Base-by-base conservation (phyloP, 2,797 vertebrate species). In the Orestias chungarensis region DNA sequence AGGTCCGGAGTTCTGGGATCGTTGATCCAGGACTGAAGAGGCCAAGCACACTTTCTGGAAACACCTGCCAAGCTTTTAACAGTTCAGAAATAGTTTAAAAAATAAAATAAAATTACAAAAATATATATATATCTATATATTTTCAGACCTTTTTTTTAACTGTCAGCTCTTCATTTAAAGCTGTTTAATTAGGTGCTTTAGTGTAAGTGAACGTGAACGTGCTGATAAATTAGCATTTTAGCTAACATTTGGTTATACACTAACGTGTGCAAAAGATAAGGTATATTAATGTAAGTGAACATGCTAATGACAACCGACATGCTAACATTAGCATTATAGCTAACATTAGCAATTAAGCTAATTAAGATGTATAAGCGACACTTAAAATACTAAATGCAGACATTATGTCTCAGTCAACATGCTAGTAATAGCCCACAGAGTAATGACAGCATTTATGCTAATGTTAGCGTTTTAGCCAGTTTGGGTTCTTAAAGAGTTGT, bases 41-140 rank as follows among this genome's bases (percentile, higher is more conserved):
- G 8, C 47, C 47, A 50, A 7, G 23, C 23, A 20, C 4, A 10
- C 6, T 27, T 52, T 25, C n/a, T 47, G 40, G 40, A 42, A 79
- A 73, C 6, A 49, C 78, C 49, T 17, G 23, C 73, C 40, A 76
- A 31, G 18, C 29, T 33, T 62, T 62, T 73, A n/a, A 64, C 66
- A 55, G 64, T 40, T 61, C 76, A 46, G 54, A 70, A 85, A 76
- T 84, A 68, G 4, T 3, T 49, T 7, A 33, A 46, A 61, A 27
- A 68, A 14, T n/a, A n/a, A n/a, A n/a, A n/a, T n/a, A n/a, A n/a
- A n/a, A n/a, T n/a, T n/a, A n/a, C n/a, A n/a, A n/a, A n/a, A n/a
- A n/a, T n/a, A n/a, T n/a, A n/a, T n/a, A n/a, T n/a, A n/a, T n/a
- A n/a, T n/a, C n/a, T n/a, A n/a, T n/a, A n/a, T n/a, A n/a, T n/a